Conservation (phyloP, 2,888 invertebrate genomes). For the Nymphalis polychloros region DNA sequence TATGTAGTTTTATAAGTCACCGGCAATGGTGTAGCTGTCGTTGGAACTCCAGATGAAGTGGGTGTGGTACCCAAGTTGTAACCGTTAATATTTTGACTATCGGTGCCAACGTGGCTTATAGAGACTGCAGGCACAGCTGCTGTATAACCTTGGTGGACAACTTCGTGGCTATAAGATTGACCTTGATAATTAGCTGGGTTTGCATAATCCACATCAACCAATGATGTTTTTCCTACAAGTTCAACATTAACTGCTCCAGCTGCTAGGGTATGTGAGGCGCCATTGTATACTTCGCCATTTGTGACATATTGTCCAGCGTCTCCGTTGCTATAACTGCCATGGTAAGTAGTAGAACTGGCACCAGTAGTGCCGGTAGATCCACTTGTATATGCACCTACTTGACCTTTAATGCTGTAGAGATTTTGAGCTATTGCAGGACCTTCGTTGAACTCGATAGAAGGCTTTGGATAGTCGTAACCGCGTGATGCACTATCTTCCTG, state of each 20-base stretch:
- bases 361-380: conserved; percentile 39
- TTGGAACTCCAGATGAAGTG: conserved; percentile 70
- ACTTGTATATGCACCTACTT: conserved; percentile 52
- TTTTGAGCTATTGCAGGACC: conserved; percentile 29
- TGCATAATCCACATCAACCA: conserved; percentile 63
- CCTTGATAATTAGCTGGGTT: conserved; percentile 56
- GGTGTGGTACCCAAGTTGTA: conserved; percentile 68
- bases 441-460: conserved; percentile 43
- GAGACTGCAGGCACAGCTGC: conserved; percentile 67
- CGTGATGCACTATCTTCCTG: conserved; percentile 26
- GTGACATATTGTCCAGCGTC: conserved; percentile 63
- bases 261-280: conserved; percentile 68
- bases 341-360: conserved; percentile 23
- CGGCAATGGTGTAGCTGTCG: conserved; percentile 69
- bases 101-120: conserved; percentile 67
- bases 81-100: conserved; percentile 61
- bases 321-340: conserved; percentile 36
- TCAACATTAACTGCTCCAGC: conserved; percentile 76
- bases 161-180: conserved; percentile 39
- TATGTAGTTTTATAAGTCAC: conserved; percentile 69
- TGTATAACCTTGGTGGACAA: conserved; percentile 51
- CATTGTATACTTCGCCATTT: conserved; percentile 60
- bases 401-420: conserved; percentile 60
- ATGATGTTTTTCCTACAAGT: conserved; percentile 74
- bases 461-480: conserved; percentile 45